Conservation (phyloP, 2,888 invertebrate species). For the Eupithecia subfuscata region DNA sequence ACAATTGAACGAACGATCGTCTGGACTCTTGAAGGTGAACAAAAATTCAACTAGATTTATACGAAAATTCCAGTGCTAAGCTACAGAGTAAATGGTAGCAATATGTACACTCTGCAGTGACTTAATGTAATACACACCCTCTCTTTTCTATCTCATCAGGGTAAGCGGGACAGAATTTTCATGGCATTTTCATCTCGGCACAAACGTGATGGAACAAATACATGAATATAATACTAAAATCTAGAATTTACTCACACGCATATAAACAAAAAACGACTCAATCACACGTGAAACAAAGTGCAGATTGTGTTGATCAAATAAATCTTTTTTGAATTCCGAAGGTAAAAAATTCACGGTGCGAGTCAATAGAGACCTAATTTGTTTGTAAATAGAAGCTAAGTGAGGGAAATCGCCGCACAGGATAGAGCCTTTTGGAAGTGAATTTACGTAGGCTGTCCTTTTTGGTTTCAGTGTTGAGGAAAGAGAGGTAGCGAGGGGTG, state of each 20-base stretch:
- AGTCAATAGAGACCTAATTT: constrained; percentile 58
- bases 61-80: constrained; percentile 65
- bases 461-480: constrained; percentile 67
- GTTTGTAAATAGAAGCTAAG: constrained; percentile 51
- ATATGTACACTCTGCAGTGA: constrained; percentile 69
- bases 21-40: constrained; percentile 74
- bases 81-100: constrained; percentile 71
- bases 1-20: constrained; percentile 64
- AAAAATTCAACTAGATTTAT: constrained; percentile 66
- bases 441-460: constrained; percentile 60
- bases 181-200: constrained; percentile 79
- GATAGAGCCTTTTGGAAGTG: constrained; percentile 62
- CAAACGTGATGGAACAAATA: constrained; percentile 81
- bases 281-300: constrained; percentile 61
- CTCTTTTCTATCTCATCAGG: constrained; percentile 65
- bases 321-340: constrained; percentile 79
- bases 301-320: constrained; percentile 65
- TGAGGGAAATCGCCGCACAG: constrained; percentile 41
- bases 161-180: constrained; percentile 73
- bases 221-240: constrained; percentile 81
- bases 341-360: constrained; percentile 66
- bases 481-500: constrained; percentile 71
- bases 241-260: constrained; percentile 60
- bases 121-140: constrained; percentile 71
- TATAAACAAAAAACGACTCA: constrained; percentile 65